Conservation (phyloP, 2,888 invertebrate genomes). For the Orthosia incerta region DNA sequence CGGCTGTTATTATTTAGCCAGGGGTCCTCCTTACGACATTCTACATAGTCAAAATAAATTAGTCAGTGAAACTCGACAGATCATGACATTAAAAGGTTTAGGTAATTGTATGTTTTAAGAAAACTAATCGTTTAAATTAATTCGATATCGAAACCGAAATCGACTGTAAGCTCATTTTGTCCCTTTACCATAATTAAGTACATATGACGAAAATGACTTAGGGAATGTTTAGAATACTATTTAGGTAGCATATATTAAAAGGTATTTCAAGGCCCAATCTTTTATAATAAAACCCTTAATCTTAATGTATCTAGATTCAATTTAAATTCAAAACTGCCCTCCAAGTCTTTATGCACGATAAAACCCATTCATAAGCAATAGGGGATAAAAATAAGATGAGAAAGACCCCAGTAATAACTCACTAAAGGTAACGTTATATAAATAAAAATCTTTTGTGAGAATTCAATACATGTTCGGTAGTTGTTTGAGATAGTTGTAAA, state of each 20-base stretch:
- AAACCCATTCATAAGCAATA: constrained; percentile 42
- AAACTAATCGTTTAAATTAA: no score
- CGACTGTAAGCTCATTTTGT: no score
- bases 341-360: constrained; percentile 16
- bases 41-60: no score
- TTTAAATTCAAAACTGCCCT: constrained; percentile 42
- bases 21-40: no score
- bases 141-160: no score
- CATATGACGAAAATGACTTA: not conserved
- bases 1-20: no score
- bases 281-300: not conserved
- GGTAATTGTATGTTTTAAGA: no score
- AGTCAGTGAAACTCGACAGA: no score
- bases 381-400: constrained; percentile 41
- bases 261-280: not conserved
- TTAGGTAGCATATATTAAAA: not conserved
- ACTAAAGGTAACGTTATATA: constrained; percentile 34
- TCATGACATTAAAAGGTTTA: no score
- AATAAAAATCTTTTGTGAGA: constrained; percentile 55
- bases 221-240: no score
- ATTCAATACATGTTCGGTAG: constrained; percentile 46
- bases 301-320: constrained; percentile 29
- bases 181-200: no score
- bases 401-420: constrained; percentile 50
- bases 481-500: constrained; percentile 4